Percentiles rank a stretch among this genome's conserved stretches.
phyloP scores from a whole-genome alignment of 2,113 vertebrate genomes.

The Hiodon tergisus region DNA sequence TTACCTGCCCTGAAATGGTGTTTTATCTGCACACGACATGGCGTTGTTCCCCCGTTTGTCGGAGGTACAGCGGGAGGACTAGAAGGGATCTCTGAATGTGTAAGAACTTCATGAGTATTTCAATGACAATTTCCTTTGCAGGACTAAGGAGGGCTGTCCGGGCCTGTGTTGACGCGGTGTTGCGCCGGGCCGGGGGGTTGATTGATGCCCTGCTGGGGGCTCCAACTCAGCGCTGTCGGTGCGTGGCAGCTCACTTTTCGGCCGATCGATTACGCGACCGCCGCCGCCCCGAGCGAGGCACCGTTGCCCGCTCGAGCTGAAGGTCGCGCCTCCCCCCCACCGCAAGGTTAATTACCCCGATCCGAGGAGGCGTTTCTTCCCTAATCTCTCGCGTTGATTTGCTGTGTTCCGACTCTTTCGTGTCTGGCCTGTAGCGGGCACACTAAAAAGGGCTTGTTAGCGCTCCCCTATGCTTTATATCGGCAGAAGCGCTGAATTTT shows the following conservation, averaged over 20 bases:
- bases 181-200: too few species aligned
- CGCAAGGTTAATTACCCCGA: slow-evolving; percentile 6
- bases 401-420: neutral
- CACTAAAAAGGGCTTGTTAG: neutral
- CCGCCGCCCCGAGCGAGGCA: neutral
- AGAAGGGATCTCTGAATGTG: neutral
- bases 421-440: neutral
- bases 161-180: too few species aligned
- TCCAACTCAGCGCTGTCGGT: too few species aligned
- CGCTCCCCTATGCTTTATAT: neutral
- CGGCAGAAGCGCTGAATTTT: neutral
- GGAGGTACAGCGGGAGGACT: neutral
- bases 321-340: neutral
- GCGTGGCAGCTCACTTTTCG: neutral
- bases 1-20: too few species aligned
- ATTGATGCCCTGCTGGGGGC: too few species aligned
- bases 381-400: slow-evolving; percentile 10
- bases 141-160: too few species aligned
- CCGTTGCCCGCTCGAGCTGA: neutral
- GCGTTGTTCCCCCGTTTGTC: neutral
- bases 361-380: neutral
- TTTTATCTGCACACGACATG: too few species aligned
- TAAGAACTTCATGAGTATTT: neutral
- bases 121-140: neutral
- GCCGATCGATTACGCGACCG: neutral